These are phyloP conservation scores for Phragmatobia fuliginosa DNA, from an alignment of 2,888 invertebrate genomes.

Conservation along the genomic window DNA sequence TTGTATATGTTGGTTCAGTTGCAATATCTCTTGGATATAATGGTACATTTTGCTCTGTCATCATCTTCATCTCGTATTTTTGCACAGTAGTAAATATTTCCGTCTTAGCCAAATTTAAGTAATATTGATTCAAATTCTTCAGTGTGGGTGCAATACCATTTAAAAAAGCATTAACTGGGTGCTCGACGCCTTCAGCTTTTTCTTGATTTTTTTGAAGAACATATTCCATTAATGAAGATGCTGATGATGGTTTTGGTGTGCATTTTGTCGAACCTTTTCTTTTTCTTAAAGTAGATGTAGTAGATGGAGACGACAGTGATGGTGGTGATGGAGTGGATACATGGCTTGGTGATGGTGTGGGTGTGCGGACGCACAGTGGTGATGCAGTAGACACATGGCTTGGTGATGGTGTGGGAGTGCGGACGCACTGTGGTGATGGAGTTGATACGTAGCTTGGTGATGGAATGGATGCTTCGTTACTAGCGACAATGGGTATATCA, in stretches of 20 bases:
- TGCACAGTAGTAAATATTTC: too few relatives aligned
- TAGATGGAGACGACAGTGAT: slow-evolving; percentile 26
- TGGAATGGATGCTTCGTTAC: slow-evolving; percentile 32
- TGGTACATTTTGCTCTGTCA: too few relatives aligned
- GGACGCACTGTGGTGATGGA: slow-evolving; percentile 22
- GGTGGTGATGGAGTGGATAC: slow-evolving; percentile 27
- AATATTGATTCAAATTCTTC: slow-evolving; percentile 33
- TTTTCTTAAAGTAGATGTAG: slow-evolving; percentile 33
- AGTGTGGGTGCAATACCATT: slow-evolving; percentile 42
- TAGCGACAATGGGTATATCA: slow-evolving; percentile 33
- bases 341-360: slow-evolving; percentile 30
- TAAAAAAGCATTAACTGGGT: slow-evolving; percentile 41
- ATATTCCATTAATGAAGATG: slow-evolving; percentile 39
- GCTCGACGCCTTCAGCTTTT: slow-evolving; percentile 25
- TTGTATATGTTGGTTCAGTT: too few relatives aligned
- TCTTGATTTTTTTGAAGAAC: slow-evolving; percentile 39
- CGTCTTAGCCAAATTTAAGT: too few relatives aligned
- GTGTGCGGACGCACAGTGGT: slow-evolving; percentile 31
- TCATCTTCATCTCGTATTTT: slow-evolving; percentile 36
- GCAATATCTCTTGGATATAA: too few relatives aligned
- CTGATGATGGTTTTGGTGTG: slow-evolving; percentile 39
- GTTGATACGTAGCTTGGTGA: slow-evolving; percentile 11
- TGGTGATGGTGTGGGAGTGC: slow-evolving; percentile 31
- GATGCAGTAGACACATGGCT: slow-evolving; percentile 28
- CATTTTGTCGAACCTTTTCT: slow-evolving; percentile 38